Base-by-base conservation (phyloP, 2,113 vertebrate genomes). In the Pantherophis guttatus region DNA sequence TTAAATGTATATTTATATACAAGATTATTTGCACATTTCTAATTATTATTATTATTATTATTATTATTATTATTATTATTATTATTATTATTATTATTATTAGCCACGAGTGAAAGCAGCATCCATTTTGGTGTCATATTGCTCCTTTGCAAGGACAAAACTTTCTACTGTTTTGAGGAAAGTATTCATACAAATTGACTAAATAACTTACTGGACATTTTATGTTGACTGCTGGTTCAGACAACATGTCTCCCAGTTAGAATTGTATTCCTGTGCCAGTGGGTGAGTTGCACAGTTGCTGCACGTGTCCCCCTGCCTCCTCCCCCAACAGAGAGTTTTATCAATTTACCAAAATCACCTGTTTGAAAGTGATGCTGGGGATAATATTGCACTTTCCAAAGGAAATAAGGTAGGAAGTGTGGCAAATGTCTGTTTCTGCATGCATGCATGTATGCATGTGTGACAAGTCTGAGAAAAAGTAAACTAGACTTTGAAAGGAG, bases 101-200 rank as follows among this genome's bases (percentile, higher is more conserved):
- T 5, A 48, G 86, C 93, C 92, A 55, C 7, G 0, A 2, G 5
- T 0, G 1, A 0, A 12, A 1, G 3, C 0, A 0, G 6, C 58
- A 39, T 39, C 3, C 6, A 92, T 85, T 91, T 65, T 33, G 29
- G 39, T 48, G 48, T 44, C n/a, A 17, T 86, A 86, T 75, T 90
- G 5, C 53, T 75, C 1, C 33, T 48, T 21, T 15, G 0, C 2
- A 86, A 93, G 93, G 88, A 0, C 21, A 19, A 0, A 86, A 39
- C n/a, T 92, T 94, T 62, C 0, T 86, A 6, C 44, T 95, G 88
- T 86, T 52, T 65, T 2, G 39, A 8, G 81, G 48, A 65, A 92
- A 0, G 0, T 1, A 90, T 7, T 90, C 65, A 85, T 92, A 3
- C 13, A 15, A 93, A 88, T 23, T 24, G 12, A 86, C 91, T 17